Conservation (phyloP, 1,140 invertebrate species). For the Drosophila subobscura region DNA sequence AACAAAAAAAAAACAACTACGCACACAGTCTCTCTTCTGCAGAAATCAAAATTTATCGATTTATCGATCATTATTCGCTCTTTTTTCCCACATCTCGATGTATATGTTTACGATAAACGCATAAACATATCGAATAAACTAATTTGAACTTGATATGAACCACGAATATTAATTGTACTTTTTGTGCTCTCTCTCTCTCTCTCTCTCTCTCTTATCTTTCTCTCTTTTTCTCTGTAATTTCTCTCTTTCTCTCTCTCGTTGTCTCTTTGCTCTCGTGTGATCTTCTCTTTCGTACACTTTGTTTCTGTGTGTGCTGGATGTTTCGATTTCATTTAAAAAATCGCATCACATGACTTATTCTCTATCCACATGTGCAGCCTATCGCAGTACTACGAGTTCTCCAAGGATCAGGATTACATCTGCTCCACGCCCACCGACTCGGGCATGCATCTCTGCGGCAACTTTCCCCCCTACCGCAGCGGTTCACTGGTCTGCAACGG, state of each 20-base stretch:
- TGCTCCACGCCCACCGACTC: conserved; percentile 96
- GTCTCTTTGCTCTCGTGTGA: conserved; percentile 24
- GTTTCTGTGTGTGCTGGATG: conserved; percentile 60
- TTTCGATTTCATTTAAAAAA: conserved; percentile 45
- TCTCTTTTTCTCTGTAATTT: conserved; percentile 18
- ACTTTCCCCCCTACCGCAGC: conserved; percentile 92
- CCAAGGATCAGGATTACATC: conserved; percentile 98
- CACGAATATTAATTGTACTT: conserved; percentile 47
- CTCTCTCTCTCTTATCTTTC: conserved; percentile 23
- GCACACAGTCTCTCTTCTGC: conserved; percentile 12
- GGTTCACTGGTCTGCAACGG: conserved; percentile 88
- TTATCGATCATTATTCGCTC: conserved; percentile 27
- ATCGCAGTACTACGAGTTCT: conserved; percentile 91
- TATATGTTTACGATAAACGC: conserved; percentile 52
- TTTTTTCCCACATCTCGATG: conserved; percentile 50
- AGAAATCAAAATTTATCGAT: conserved; percentile 25
- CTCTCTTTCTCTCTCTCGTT: conserved; percentile 23
- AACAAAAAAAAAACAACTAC: background rate
- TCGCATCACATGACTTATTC: conserved; percentile 48
- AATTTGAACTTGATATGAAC: conserved; percentile 35
- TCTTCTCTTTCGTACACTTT: conserved; percentile 43
- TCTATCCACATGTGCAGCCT: conserved; percentile 79
- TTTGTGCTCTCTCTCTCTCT: conserved; percentile 38
- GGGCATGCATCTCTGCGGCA: conserved; percentile 96
- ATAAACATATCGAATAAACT: conserved; percentile 44